These are phyloP conservation scores for Drosophila prolongata DNA, from an alignment of 2,888 invertebrate species.

Conservation along the genomic window DNA sequence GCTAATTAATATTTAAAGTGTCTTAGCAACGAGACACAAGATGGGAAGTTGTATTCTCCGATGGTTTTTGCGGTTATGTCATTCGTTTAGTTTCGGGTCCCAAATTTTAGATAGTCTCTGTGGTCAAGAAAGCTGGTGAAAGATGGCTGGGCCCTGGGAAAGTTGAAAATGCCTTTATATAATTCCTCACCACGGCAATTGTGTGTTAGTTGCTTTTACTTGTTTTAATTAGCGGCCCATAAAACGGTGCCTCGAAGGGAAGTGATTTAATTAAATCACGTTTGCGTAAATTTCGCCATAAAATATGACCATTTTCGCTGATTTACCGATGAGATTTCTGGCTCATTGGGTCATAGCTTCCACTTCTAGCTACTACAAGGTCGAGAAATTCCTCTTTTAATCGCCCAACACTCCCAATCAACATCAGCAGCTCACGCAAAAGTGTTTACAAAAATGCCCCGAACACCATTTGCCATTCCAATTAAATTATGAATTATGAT, in stretches of 20 bases:
- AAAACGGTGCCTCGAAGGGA: conserved; percentile 33
- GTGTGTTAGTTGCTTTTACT: conserved; percentile 39
- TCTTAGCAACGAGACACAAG: conserved; percentile 42
- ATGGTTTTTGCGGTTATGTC: conserved; percentile 61
- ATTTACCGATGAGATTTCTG: conserved; percentile 16
- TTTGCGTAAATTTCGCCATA: conserved; percentile 25
- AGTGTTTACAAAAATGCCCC: conserved; percentile 39
- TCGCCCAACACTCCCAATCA: conserved; percentile 21
- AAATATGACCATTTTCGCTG: conserved; percentile 26
- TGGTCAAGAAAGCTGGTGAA: conserved; percentile 51
- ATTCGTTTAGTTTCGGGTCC: conserved; percentile 37
- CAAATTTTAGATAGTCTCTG: conserved; percentile 31
- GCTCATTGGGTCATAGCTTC: conserved; percentile 32
- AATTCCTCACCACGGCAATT: conserved; percentile 12
- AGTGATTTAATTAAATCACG: conserved; percentile 40
- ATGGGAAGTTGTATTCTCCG: conserved; percentile 6
- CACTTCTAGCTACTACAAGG: background rate
- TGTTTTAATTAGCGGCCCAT: conserved; percentile 33
- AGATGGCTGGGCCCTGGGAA: conserved; percentile 56
- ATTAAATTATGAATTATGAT: conserved; percentile 40
- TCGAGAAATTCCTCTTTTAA: background rate
- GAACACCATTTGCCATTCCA: conserved; percentile 43
- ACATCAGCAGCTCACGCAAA: conserved; percentile 49
- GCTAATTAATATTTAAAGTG: conserved; percentile 77
- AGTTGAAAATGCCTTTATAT: conserved; percentile 43